A percentile compares a stretch with the other conserved stretches of the same genome.
Conservation (phyloP, 2,797 vertebrate genomes). For the Aquila chrysaetos region DNA sequence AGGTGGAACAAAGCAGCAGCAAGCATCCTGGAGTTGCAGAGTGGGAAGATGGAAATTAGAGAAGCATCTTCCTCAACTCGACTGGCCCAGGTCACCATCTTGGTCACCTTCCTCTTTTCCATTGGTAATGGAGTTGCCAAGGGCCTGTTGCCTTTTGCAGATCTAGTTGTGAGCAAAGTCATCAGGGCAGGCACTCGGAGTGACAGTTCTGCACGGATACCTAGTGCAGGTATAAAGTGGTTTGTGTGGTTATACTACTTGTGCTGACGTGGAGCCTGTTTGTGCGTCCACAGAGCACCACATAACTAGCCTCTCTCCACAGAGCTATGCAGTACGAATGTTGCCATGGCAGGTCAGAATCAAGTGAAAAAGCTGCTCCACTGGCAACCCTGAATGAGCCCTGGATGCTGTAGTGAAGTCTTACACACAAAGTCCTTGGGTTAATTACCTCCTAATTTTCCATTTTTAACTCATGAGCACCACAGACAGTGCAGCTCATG, state of each 20-base stretch:
- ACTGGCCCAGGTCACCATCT: neutral
- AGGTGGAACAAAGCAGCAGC: neutral
- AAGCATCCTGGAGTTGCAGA: neutral
- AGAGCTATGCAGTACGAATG: neutral
- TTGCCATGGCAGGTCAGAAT: neutral
- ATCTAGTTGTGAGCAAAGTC: neutral
- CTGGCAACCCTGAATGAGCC: neutral
- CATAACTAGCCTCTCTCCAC: neutral
- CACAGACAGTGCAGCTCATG: neutral
- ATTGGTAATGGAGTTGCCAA: neutral
- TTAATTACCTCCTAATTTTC: neutral
- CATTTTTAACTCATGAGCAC: neutral
- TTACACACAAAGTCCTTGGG: neutral
- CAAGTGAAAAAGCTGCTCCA: neutral
- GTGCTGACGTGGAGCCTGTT: neutral
- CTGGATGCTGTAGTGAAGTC: neutral
- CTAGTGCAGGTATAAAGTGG: too few relatives aligned
- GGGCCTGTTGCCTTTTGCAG: neutral
- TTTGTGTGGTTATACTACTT: neutral
- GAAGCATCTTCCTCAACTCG: neutral
- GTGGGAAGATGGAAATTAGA: neutral
- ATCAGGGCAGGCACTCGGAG: rapidly evolving
- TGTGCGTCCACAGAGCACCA: neutral
- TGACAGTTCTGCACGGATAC: neutral
- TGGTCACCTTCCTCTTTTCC: neutral